These are phyloP conservation scores for Arnoldichthys spilopterus DNA, from an alignment of 2,797 vertebrate species.

Conservation along the genomic window DNA sequence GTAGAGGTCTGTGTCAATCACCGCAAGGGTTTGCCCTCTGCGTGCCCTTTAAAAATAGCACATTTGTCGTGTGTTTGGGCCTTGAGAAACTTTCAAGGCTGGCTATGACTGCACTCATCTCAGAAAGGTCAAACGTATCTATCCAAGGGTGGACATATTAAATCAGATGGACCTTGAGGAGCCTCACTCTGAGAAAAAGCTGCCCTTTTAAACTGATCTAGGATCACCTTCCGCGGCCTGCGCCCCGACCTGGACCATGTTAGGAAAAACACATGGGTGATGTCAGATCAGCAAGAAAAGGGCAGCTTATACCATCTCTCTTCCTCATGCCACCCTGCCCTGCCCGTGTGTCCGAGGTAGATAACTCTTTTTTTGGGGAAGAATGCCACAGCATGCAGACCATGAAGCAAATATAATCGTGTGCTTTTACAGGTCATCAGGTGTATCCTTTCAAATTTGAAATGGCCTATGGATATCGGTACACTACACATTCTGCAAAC, in stretches of 20 bases:
- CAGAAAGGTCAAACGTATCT: conserved; percentile 59
- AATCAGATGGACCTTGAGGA: conserved; percentile 66
- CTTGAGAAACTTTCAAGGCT: conserved; percentile 23
- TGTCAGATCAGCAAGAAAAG: conserved; percentile 15
- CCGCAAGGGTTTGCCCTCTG: background rate
- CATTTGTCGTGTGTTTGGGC: conserved; percentile 12
- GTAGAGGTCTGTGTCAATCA: background rate
- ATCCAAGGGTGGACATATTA: conserved; percentile 53
- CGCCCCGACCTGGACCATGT: conserved; percentile 8
- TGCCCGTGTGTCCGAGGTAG: background rate
- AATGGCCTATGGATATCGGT: background rate
- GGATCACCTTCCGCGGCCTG: background rate
- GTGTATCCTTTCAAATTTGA: conserved; percentile 21
- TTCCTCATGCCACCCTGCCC: background rate
- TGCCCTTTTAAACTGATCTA: conserved; percentile 18
- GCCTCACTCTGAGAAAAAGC: conserved; percentile 8
- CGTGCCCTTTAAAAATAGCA: conserved; percentile 32
- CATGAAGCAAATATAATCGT: conserved; percentile 7
- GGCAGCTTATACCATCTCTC: background rate
- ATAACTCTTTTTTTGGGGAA: background rate
- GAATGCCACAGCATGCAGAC: conserved; percentile 1
- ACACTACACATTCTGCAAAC: background rate
- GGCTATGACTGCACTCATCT: conserved; percentile 6
- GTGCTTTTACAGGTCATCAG: conserved; percentile 10
- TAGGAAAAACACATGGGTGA: conserved; percentile 12